Evolutionary conservation across 2,113 vertebrate species (phyloP).

Genomic region (Eira barbara): DNA sequence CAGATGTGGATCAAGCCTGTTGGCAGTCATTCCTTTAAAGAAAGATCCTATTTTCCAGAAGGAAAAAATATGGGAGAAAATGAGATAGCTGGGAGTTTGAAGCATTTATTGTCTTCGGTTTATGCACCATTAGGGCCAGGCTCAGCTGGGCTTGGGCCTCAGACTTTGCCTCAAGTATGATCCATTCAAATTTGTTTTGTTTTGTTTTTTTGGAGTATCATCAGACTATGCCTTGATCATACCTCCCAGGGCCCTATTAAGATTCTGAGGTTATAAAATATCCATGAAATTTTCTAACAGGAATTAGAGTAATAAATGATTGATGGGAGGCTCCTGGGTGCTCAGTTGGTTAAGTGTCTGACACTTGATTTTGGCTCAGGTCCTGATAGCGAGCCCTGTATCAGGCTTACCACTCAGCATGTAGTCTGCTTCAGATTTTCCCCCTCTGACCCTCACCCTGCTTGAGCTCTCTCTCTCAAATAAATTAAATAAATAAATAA

Average conservation of each 20-base stretch:
- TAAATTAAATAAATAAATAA: background rate
- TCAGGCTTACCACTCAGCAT: too few species aligned
- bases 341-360: background rate
- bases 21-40: background rate
- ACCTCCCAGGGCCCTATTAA: background rate
- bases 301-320: background rate
- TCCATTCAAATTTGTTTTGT: background rate
- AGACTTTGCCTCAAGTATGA: background rate
- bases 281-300: background rate
- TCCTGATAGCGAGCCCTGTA: too few species aligned
- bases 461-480: background rate
- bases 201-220: background rate
- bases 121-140: background rate
- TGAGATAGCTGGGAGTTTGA: background rate
- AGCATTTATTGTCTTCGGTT: background rate
- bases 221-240: background rate
- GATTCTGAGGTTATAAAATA: constrained; percentile 4
- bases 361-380: background rate
- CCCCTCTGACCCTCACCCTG: background rate
- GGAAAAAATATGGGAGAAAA: background rate
- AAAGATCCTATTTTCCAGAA: background rate
- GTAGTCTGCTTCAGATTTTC: background rate
- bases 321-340: background rate
- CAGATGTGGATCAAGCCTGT: background rate
- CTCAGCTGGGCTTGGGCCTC: background rate